Conservation (phyloP, 92 coral and sea anemone species). For the Hydrozoanthus gracilis region DNA sequence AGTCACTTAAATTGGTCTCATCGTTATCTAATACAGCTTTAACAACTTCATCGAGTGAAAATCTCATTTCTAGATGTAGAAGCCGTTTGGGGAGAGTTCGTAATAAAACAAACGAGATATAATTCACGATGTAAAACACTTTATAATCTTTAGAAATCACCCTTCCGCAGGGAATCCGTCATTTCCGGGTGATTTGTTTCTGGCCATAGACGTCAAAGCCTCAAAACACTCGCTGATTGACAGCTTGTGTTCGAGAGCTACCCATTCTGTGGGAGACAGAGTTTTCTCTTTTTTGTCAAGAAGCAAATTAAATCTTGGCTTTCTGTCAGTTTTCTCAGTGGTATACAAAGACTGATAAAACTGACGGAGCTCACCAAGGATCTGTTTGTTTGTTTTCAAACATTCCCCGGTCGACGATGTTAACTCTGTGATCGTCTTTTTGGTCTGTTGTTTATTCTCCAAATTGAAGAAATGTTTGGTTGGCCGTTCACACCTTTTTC, state of each 20-base stretch:
- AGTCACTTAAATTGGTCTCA: constrained; percentile 28
- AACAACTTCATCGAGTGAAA: constrained; percentile 17
- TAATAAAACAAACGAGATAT: no score
- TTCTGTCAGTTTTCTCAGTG: not conserved
- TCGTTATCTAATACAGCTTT: constrained; percentile 21
- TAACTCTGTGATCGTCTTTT: not conserved
- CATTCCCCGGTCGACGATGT: not conserved
- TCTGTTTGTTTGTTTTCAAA: no score
- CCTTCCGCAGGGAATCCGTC: no score
- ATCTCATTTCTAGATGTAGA: constrained; percentile 5
- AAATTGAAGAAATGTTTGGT: not conserved
- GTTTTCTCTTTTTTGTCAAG: not conserved
- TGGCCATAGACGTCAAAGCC: not conserved
- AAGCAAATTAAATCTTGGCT: not conserved
- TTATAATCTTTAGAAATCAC: no score
- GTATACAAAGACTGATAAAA: no score
- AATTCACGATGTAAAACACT: no score
- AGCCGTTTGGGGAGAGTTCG: no score
- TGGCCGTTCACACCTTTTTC: constrained; percentile 8
- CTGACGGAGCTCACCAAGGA: no score
- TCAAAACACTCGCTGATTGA: not conserved
- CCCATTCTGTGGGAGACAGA: not conserved
- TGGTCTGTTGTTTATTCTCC: not conserved
- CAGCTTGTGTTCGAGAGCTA: not conserved
- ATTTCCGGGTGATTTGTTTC: no score